Evolutionary conservation across 2,888 invertebrate genomes (phyloP).

Genomic region (Tenthredo amoena): DNA sequence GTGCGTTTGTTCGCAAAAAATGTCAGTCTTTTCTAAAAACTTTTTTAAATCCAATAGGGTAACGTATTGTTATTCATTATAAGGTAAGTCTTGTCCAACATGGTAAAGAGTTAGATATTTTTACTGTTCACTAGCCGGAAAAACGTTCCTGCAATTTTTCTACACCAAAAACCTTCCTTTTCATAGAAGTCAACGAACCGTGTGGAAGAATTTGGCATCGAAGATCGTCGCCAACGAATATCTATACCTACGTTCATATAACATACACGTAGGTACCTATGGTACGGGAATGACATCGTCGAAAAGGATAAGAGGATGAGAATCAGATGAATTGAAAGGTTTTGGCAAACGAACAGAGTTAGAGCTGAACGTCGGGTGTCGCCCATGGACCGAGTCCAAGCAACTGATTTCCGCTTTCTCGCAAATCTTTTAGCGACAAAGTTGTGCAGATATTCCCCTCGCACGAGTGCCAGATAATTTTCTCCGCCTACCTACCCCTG

Average conservation of each 20-base stretch:
- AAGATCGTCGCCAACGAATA: slow-evolving; percentile 44
- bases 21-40: not conserved
- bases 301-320: slow-evolving; percentile 45
- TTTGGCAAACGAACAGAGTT: slow-evolving; percentile 66
- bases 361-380: slow-evolving; percentile 54
- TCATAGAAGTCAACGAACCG: slow-evolving; percentile 67
- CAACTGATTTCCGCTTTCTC: slow-evolving; percentile 67
- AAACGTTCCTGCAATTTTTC: slow-evolving; percentile 33
- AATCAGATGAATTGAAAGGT: slow-evolving; percentile 61
- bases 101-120: not conserved
- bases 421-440: slow-evolving; percentile 62
- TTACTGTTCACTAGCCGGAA: slow-evolving; percentile 27
- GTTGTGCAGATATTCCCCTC: slow-evolving; percentile 43
- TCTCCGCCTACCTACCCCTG: slow-evolving; percentile 29
- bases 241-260: slow-evolving; percentile 16
- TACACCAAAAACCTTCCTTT: slow-evolving; percentile 44
- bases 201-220: slow-evolving; percentile 69
- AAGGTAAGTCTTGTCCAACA: not conserved
- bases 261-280: slow-evolving; percentile 5
- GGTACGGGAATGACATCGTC: slow-evolving; percentile 1
- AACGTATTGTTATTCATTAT: not conserved
- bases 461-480: slow-evolving; percentile 59
- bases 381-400: slow-evolving; percentile 69
- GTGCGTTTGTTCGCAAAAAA: not conserved
- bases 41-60: not conserved